Evolutionary conservation across 2,113 vertebrate genomes (phyloP).

Genomic region (Podocnemis expansa): DNA sequence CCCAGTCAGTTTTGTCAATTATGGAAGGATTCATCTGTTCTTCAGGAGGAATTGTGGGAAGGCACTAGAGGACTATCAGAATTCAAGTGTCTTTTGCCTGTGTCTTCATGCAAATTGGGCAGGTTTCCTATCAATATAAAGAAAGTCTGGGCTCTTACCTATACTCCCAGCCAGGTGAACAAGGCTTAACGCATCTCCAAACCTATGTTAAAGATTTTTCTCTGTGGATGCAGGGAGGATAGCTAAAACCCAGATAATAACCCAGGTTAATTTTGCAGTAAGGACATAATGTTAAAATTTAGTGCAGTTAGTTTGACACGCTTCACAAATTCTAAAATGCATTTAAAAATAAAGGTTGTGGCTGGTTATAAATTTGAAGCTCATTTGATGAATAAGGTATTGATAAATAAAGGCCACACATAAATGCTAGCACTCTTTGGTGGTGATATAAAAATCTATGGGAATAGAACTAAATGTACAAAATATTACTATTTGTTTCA

Average conservation of each 20-base stretch:
- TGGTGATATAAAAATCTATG: not conserved
- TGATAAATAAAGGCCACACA: too few relatives aligned
- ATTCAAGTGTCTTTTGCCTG: not conserved
- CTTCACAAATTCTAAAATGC: not conserved
- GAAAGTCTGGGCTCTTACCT: not conserved
- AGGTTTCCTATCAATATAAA: not conserved
- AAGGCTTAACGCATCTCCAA: not conserved
- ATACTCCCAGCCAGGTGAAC: not conserved
- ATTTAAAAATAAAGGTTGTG: not conserved
- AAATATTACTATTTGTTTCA: not conserved
- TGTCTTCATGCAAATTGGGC: not conserved
- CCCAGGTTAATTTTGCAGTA: not conserved
- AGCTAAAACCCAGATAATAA: not conserved
- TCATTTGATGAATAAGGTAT: not conserved
- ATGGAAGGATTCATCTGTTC: not conserved
- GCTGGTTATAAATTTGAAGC: not conserved
- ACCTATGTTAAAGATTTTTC: not conserved
- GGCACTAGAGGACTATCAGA: not conserved
- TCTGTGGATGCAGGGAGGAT: not conserved
- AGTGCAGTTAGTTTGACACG: not conserved
- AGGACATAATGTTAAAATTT: not conserved
- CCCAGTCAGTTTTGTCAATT: not conserved
- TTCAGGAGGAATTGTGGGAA: not conserved
- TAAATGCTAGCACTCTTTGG: not conserved
- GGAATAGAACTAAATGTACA: not conserved